Evolutionary conservation across 2,888 invertebrate genomes (phyloP), one percentile per base, ranked within the genome.

Genomic region (Drosophila pegasa): DNA sequence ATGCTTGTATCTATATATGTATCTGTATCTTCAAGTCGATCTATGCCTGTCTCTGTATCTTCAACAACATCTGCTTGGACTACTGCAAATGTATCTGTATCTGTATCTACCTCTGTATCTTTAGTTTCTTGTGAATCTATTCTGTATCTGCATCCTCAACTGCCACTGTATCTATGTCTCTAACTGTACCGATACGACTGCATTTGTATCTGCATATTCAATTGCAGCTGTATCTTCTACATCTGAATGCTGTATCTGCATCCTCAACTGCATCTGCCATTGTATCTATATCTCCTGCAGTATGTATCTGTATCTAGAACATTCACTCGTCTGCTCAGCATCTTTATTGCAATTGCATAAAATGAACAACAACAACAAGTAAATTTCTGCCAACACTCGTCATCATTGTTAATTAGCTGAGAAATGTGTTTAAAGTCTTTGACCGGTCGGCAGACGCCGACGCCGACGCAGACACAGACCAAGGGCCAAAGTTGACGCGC

Each of bases 351-450:
- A 73, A 64, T 60, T 58, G 60, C 69, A 60, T 75, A 65, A 45
- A 55, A 22, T 4, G 20, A 10, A 20, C 2, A 43, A 35, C 12
- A 12, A 14, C 22, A 41, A 27, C 10, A 43, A 10, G n/a, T 41
- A 43, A 27, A 18, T 20, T 54, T 60, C 71, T 74, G 48, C 50
- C 50, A 50, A 60, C 22, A 60, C 51, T 78, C 74, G 69, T 71
- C 74, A 77, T 75, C 74, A 33, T 52, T 54, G 71, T 86, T 84
- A 83, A 84, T 84, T 84, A 78, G 65, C 79, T 76, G 83, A 70
- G 75, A 80, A 77, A 77, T 76, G 74, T 64, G 77, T 56, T 54
- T 62, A 66, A 56, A 66, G 68, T 38, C 33, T 27, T 38, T 57
- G 62, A 65, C 64, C 59, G 60, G 35, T 27, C 56, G 31, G 47